phyloP scores from a whole-genome alignment of 1,140 invertebrate genomes.

The Aphelinus atriplicis region DNA sequence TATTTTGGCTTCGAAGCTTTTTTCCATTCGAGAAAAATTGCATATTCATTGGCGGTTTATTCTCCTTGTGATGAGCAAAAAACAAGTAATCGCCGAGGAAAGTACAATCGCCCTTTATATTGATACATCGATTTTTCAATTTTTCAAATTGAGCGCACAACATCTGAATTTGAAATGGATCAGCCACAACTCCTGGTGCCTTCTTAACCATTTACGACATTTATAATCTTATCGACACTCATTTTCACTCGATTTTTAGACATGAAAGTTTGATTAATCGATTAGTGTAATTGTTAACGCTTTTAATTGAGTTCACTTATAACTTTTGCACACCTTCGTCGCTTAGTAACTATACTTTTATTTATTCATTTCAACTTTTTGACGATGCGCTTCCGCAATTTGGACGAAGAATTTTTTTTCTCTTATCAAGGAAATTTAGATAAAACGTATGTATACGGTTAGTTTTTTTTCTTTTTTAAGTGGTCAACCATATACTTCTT shows the following conservation, averaged over 20 bases:
- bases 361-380: not conserved
- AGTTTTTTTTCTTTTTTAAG: not conserved
- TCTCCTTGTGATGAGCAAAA: slow-evolving; percentile 26
- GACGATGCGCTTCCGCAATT: slow-evolving; percentile 1
- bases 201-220: not conserved
- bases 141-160: slow-evolving; percentile 32
- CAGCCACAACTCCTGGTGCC: too few relatives aligned
- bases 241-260: slow-evolving; percentile 43
- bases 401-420: not conserved
- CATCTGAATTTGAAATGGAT: too few relatives aligned
- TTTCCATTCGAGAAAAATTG: not conserved
- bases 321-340: slow-evolving; percentile 33
- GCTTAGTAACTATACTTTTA: not conserved
- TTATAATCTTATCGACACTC: slow-evolving; percentile 24
- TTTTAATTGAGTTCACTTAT: slow-evolving; percentile 37
- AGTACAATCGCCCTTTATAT: slow-evolving; percentile 47
- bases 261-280: slow-evolving; percentile 58
- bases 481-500: slow-evolving; percentile 3
- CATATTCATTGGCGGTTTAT: slow-evolving; percentile 4
- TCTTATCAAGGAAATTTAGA: too few relatives aligned
- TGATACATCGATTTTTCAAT: slow-evolving; percentile 43
- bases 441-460: too few relatives aligned
- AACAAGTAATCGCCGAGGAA: not conserved
- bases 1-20: slow-evolving; percentile 1
- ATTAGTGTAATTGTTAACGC: not conserved